Evolutionary conservation across 2,888 invertebrate species (phyloP), one percentile per base, ranked within the genome.

Genomic region (Drosophila anceps): DNA sequence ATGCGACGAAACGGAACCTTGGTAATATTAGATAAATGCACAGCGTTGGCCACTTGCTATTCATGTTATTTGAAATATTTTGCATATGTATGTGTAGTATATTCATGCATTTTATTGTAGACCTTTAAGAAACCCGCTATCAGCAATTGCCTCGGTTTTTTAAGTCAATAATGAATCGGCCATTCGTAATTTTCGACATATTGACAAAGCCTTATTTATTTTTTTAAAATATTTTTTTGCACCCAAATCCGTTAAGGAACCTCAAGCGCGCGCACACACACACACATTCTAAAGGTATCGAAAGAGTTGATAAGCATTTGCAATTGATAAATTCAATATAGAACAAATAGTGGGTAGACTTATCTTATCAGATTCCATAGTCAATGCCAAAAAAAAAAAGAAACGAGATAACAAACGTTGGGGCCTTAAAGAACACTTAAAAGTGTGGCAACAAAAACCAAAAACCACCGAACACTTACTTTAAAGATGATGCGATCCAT

Each of bases 361-460:
- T 79, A 76, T 79, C 79, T 79, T 79, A 79, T 79, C 79, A 35
- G 31, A 18, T 44, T 46, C 48, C 31, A 62, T 27, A 46, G 24
- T 53, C 57, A 77, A 77, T 73, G 64, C 50, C 78, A 78, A 54
- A 57, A 35, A 31, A n/a, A 44, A n/a, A 62, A 59, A 24, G 24
- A 43, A 20, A 12, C 29, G 18, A 41, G 69, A 76, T 76, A 78
- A 57, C 31, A 33, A 35, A 57, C 2, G 9, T 46, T n/a, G 44
- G 59, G 48, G 35, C 31, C n/a, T 48, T 20, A 20, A 53, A 20
- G n/a, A 72, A 59, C 44, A 18, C 10, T 20, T 31, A 24, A 27
- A 61, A 35, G 39, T 7, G 15, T 15, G 46, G 15, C 18, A 53
- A 9, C 4, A 29, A 27, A 43, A 24, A n/a, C 7, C 2, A 15